Evolutionary conservation across 2,888 invertebrate species (phyloP), one percentile per base, ranked within the genome.

Genomic region (Cantharis rustica): DNA sequence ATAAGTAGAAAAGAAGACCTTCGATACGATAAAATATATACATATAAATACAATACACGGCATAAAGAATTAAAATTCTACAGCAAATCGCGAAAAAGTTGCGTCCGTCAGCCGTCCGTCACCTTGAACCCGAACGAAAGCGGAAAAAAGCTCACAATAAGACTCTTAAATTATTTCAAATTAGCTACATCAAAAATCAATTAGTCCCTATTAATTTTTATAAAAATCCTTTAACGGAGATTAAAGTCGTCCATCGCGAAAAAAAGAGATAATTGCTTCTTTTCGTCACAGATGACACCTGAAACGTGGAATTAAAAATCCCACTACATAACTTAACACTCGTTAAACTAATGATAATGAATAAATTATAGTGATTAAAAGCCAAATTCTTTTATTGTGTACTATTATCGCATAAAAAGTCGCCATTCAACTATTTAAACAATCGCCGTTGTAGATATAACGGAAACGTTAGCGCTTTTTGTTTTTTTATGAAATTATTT

Each of bases 351-450:
- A 72, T 76, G 72, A 72, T 76, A 72, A 72, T 76, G 69, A 76
- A 76, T 76, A 76, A 72, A 76, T 76, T 76, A 76, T 70, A 76
- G 76, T 72, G 68, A 71, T 75, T 72, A 76, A 72, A 63, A 66
- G 23, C 63, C 69, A 47, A 47, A 47, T 47, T 47, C 47, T 47
- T 47, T 47, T 47, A 47, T 47, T 47, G 47, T 47, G 47, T 47
- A 47, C 47, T 47, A 47, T 47, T n/a, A 47, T 47, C 47, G n/a
- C 47, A n/a, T 47, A 47, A 47, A 16, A 66, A 31, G 64, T 64
- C 61, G 26, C 62, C 71, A 62, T 16, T 27, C 69, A 31, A 47
- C 17, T 26, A 62, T 62, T 62, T 16, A 70, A 61, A 61, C 71
- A 61, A 69, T 69, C 47, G n/a, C 62, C 26, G 61, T 70, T 70